Evolutionary conservation across 2,113 vertebrate species (phyloP).

Genomic region (Xyliphius kryptos): DNA sequence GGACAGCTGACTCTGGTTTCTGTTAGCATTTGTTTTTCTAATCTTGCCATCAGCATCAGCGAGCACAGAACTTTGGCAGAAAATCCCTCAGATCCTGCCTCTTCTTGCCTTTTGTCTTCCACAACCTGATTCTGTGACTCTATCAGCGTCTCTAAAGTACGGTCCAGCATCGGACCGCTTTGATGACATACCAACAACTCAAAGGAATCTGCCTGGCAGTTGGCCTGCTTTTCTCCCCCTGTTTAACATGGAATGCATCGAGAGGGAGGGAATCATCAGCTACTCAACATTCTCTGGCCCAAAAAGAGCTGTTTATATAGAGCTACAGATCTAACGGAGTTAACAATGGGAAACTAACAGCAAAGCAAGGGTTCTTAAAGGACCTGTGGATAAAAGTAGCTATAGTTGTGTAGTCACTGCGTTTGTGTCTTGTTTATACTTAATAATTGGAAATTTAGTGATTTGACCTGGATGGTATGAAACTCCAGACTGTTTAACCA

Average conservation of each 20-base stretch:
- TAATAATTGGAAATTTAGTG: neutral
- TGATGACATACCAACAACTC: constrained; percentile 17
- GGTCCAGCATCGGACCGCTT: constrained; percentile 7
- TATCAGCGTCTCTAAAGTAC: neutral
- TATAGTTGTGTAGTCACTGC: constrained; percentile 30
- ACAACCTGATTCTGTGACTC: neutral
- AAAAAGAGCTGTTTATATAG: neutral
- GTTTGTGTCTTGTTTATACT: constrained; percentile 26
- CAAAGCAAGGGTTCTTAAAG: neutral
- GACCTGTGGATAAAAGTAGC: no score
- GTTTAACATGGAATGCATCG: constrained; percentile 9
- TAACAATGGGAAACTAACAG: neutral
- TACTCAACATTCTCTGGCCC: constrained; percentile 4
- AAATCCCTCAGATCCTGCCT: neutral
- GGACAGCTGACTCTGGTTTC: constrained; percentile 30
- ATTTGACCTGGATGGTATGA: constrained; percentile 29
- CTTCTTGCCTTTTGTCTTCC: constrained; percentile 2
- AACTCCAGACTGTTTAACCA: constrained; percentile 15
- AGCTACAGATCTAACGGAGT: neutral
- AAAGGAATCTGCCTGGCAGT: constrained; percentile 11
- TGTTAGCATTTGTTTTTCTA: constrained; percentile 27
- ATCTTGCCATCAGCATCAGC: constrained; percentile 18
- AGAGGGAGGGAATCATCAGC: constrained; percentile 13
- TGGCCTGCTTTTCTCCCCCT: constrained; percentile 6
- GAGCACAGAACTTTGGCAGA: constrained; percentile 3